Evolutionary conservation across 92 coral and sea anemone genomes (phyloP).

Genomic region (Epizoanthus illoricatus): DNA sequence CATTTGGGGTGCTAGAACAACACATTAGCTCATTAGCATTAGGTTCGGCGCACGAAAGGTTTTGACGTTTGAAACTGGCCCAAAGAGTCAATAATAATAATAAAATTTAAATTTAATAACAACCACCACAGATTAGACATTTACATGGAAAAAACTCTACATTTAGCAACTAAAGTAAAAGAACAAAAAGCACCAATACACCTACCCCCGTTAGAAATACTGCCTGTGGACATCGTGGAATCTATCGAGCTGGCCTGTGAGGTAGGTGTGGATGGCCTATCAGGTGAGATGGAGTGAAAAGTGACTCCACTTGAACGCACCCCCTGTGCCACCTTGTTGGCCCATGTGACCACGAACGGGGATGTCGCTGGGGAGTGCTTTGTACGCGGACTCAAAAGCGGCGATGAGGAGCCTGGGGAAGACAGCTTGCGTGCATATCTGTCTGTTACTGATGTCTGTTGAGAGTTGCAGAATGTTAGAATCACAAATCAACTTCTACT

Average conservation of each 20-base stretch:
- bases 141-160: background rate
- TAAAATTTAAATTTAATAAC: too few species aligned
- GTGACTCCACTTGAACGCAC: conserved; percentile 30
- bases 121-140: too few species aligned
- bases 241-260: conserved; percentile 12
- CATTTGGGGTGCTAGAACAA: too few species aligned
- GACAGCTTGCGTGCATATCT: conserved; percentile 25
- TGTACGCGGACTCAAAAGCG: conserved; percentile 16
- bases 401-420: conserved; percentile 26
- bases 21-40: too few species aligned
- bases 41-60: too few species aligned
- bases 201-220: conserved; percentile 1
- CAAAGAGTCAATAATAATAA: too few species aligned
- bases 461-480: background rate
- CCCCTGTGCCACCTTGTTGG: conserved; percentile 56
- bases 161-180: background rate
- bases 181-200: background rate
- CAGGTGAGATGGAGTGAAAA: conserved; percentile 8
- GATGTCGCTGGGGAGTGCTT: conserved; percentile 5
- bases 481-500: background rate
- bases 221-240: conserved; percentile 14
- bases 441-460: conserved; percentile 28
- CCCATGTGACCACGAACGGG: conserved; percentile 70
- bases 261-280: conserved; percentile 31
- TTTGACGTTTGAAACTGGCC: too few species aligned